Percentiles rank a stretch among this genome's conserved stretches.
These are phyloP conservation scores for Sterna hirundo DNA, from an alignment of 2,113 vertebrate genomes.

Conservation along the genomic window DNA sequence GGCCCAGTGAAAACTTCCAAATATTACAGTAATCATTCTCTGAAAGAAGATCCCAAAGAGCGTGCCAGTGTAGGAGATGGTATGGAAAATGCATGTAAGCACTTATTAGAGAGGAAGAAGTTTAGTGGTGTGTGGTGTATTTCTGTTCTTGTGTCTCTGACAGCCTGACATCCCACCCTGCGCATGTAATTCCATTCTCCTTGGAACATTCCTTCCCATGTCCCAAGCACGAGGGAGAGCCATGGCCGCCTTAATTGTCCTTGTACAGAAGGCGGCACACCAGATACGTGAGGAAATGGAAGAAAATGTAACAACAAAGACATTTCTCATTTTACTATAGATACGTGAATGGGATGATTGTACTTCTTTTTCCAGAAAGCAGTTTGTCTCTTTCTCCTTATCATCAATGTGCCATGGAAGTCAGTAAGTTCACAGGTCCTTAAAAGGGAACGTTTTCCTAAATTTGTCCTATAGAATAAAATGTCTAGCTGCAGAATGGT, in stretches of 20 bases:
- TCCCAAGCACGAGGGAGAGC: background rate
- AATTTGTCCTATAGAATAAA: background rate
- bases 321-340: background rate
- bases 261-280: background rate
- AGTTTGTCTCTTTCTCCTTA: background rate
- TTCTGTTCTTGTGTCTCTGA: background rate
- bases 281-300: background rate
- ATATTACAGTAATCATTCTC: background rate
- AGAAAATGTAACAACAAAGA: background rate
- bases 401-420: background rate
- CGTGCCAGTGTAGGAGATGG: background rate
- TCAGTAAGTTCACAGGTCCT: background rate
- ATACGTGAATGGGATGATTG: background rate
- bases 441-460: background rate
- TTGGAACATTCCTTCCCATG: background rate
- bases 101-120: background rate
- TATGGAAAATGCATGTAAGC: background rate
- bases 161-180: background rate
- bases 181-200: background rate
- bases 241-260: background rate
- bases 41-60: background rate
- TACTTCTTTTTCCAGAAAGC: background rate
- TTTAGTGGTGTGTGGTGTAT: background rate
- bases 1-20: background rate
- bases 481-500: background rate